phyloP scores from a whole-genome alignment of 2,797 vertebrate species.

The Brachymystax lenok region DNA sequence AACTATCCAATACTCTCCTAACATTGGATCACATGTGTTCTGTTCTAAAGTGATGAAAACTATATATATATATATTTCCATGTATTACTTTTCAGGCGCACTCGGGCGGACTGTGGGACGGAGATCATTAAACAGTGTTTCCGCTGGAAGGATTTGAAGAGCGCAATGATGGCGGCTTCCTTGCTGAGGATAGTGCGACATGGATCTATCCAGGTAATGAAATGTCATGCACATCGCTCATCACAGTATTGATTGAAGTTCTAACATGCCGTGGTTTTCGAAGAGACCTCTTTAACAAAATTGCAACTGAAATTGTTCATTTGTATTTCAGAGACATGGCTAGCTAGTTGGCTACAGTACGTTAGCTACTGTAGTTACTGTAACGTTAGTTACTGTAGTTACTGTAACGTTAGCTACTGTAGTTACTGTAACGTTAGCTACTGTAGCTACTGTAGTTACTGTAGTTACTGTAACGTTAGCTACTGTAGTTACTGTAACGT shows the following conservation, averaged over 20 bases:
- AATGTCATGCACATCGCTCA: slow-evolving; percentile 4
- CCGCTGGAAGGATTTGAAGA: slow-evolving; percentile 8
- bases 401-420: too few species aligned
- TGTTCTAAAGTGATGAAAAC: not conserved
- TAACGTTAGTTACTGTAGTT: too few species aligned
- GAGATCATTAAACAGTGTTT: not conserved
- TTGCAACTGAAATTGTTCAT: not conserved
- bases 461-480: too few species aligned
- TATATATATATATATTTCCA: too few species aligned
- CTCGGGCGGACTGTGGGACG: not conserved
- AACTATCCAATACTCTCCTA: not conserved
- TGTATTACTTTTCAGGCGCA: not conserved
- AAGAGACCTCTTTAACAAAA: not conserved
- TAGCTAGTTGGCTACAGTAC: not conserved
- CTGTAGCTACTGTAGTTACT: too few species aligned
- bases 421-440: too few species aligned
- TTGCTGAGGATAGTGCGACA: slow-evolving; percentile 70
- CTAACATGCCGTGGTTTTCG: not conserved
- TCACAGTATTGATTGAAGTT: not conserved
- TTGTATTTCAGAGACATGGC: not conserved
- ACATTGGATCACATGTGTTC: not conserved
- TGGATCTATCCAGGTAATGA: slow-evolving; percentile 69
- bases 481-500: too few species aligned
- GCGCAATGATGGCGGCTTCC: slow-evolving; percentile 69
- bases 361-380: not conserved